Evolutionary conservation across 2,888 invertebrate genomes (phyloP), one percentile per base, ranked within the genome.

Genomic region (Amphimallon solstitiale): DNA sequence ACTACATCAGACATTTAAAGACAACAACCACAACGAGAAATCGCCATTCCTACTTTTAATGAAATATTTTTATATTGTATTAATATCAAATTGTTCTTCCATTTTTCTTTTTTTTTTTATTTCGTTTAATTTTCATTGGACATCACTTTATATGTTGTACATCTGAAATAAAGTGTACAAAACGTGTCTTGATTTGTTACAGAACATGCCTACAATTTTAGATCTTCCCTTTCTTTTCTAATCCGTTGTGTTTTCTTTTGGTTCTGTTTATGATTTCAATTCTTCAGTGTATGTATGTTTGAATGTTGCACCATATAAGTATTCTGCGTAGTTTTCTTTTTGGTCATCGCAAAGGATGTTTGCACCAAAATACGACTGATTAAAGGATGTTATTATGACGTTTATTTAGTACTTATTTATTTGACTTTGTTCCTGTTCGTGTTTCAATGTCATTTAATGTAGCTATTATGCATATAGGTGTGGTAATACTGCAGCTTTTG

Each of bases 21-120:
- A 5, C 29, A 29, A 29, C 29, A 29, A 9, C 29, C 23, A 62
- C 48, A 62, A 38, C 48, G 49, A 62, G 21, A 46, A 49, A 21
- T 37, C 37, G 29, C 12, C 37, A 49, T 49, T 62, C 14, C 9
- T 35, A 12, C 15, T 48, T 61, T 37, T 48, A 48, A 35, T 48
- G 17, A 35, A 9, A 12, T 46, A 60, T 23, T 29, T 29, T 3
- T 29, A 29, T 29, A 29, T 29, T 29, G 9, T 29, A 19, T 21
- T 10, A 46, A 10, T 29, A 19, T 21, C n/a, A 46, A 10, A n/a
- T 19, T 10, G 9, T 15, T n/a, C 46, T 14, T 46, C 19, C 5
- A 12, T n/a, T 46, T 46, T 46, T 9, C 15, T 14, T 19, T 12
- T 46, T 9, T 46, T 14, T 19, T 12, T 15, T n/a, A 46, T 19